Conservation (phyloP, 2,797 vertebrate species). For the Avahi laniger region DNA sequence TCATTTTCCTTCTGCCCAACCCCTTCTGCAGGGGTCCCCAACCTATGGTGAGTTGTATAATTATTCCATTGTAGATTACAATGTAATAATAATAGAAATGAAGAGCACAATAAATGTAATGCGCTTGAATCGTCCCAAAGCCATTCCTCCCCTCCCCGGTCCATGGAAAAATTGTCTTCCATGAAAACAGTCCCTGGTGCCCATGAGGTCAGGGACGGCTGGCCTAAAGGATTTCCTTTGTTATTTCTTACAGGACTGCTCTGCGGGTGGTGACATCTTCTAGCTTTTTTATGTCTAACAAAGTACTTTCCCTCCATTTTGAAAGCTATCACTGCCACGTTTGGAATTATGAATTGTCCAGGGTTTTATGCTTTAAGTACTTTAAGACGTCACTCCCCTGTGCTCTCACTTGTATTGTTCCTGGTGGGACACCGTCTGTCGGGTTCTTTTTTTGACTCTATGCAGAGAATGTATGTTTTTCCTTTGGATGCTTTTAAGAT, state of each 20-base stretch:
- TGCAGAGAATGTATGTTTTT: neutral
- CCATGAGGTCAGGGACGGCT: too few relatives aligned
- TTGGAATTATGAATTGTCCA: neutral
- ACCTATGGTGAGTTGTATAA: too few relatives aligned
- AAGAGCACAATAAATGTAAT: too few relatives aligned
- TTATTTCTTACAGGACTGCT: neutral
- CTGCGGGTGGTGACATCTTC: neutral
- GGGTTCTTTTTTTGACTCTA: neutral
- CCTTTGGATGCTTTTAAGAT: neutral
- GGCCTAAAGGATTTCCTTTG: neutral
- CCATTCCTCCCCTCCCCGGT: too few relatives aligned
- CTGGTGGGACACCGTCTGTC: neutral
- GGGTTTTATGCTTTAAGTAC: neutral
- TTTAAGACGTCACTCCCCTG: accelerated
- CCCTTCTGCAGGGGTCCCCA: too few relatives aligned
- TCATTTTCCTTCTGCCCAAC: neutral
- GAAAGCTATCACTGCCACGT: neutral
- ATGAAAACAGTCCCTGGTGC: too few relatives aligned
- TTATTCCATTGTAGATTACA: too few relatives aligned
- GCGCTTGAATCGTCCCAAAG: too few relatives aligned
- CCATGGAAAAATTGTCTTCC: too few relatives aligned
- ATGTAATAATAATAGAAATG: too few relatives aligned
- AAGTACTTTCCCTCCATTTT: neutral
- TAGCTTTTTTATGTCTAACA: neutral
- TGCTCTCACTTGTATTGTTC: neutral